These are phyloP conservation scores for Chionoecetes opilio DNA, from an alignment of 1,140 invertebrate genomes.

Conservation along the genomic window DNA sequence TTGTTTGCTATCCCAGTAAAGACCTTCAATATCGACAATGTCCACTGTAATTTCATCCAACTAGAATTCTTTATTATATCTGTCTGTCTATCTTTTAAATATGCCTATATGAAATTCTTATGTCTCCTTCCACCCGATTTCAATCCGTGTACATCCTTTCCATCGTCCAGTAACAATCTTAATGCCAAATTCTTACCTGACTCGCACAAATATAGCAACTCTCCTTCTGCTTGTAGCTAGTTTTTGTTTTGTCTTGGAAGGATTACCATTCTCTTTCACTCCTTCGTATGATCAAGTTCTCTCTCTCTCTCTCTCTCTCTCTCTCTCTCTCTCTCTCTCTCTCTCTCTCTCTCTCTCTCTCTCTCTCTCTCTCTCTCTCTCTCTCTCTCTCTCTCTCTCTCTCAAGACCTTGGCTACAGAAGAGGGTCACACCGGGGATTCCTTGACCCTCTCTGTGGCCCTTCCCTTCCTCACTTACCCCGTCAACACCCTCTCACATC, in stretches of 20 bases:
- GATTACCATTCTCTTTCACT: not conserved
- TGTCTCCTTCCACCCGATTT: not conserved
- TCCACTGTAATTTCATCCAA: not conserved
- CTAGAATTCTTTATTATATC: not conserved
- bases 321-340: not conserved
- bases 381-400: not conserved
- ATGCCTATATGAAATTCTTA: not conserved
- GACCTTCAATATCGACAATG: not conserved
- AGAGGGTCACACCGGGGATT: not conserved
- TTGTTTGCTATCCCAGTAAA: not conserved
- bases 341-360: constrained; percentile 25
- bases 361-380: constrained; percentile 35
- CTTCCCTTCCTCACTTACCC: not conserved
- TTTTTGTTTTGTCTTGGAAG: not conserved
- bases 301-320: not conserved
- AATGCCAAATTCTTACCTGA: no score
- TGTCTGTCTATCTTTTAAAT: not conserved
- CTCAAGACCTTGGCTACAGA: not conserved
- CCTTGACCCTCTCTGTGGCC: not conserved
- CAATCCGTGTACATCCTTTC: no score
- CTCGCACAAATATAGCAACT: no score
- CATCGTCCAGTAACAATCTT: no score
- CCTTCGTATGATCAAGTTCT: not conserved
- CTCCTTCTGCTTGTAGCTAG: not conserved
- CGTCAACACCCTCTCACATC: not conserved